Percentiles rank a stretch among this genome's conserved stretches.
phyloP scores from a whole-genome alignment of 2,888 invertebrate species.

The Cataglyphis altisquamis region DNA sequence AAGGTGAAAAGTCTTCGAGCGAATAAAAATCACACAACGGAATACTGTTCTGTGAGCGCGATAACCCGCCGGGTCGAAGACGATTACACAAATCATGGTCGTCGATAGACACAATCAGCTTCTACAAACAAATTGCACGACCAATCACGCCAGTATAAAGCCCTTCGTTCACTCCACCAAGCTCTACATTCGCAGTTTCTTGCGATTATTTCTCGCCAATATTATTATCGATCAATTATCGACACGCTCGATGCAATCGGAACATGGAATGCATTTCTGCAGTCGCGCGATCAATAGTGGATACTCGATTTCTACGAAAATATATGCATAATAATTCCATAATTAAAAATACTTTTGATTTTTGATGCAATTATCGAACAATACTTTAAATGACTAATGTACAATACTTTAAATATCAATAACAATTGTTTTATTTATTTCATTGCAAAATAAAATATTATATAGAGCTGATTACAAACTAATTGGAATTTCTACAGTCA shows the following conservation, averaged over 20 bases:
- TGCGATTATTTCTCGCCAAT: slow-evolving; percentile 54
- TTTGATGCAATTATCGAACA: not conserved
- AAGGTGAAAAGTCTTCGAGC: slow-evolving; percentile 45
- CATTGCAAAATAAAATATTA: not conserved
- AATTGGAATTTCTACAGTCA: slow-evolving; percentile 15
- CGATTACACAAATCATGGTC: slow-evolving; percentile 71
- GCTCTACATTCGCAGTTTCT: slow-evolving; percentile 27
- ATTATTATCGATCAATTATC: slow-evolving; percentile 65
- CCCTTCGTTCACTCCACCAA: slow-evolving; percentile 64
- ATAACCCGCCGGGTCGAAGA: slow-evolving; percentile 72
- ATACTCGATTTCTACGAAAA: slow-evolving; percentile 9
- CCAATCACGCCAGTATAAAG: slow-evolving; percentile 68
- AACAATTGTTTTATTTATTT: slow-evolving; percentile 16
- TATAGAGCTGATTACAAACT: not conserved
- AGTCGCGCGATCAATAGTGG: not conserved
- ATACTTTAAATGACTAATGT: not conserved
- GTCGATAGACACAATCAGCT: slow-evolving; percentile 71
- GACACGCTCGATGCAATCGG: slow-evolving; percentile 30
- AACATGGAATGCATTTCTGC: slow-evolving; percentile 34
- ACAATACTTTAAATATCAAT: not conserved
- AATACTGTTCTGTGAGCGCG: slow-evolving; percentile 71
- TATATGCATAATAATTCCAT: not conserved
- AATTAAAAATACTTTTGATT: not conserved
- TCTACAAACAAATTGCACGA: slow-evolving; percentile 75
- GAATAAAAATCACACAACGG: slow-evolving; percentile 72